phyloP scores from a whole-genome alignment of 1,140 invertebrate genomes.

The Drosophila pseudoobscura region DNA sequence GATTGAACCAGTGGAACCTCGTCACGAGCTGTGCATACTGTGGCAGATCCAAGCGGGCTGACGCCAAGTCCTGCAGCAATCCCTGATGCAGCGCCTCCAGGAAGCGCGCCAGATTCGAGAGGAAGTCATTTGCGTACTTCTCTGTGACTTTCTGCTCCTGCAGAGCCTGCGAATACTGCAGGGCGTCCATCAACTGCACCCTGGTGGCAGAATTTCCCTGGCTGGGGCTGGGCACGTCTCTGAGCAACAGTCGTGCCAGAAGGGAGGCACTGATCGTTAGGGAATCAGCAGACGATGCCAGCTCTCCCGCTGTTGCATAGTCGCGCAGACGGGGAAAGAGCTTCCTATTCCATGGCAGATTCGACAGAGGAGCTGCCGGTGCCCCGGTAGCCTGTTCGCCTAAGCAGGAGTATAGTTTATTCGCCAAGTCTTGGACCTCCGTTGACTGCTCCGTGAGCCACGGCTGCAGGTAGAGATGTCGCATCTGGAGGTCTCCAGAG shows the following conservation, averaged over 20 bases:
- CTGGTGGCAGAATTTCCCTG: conserved; percentile 1
- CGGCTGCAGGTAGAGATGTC: conserved; percentile 62
- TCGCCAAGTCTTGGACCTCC: conserved; percentile 24
- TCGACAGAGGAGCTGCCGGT: neutral
- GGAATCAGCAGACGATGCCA: neutral
- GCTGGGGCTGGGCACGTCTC: conserved; percentile 30
- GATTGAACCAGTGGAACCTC: conserved; percentile 71
- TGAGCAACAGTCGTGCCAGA: conserved; percentile 48
- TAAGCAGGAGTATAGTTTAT: conserved; percentile 28
- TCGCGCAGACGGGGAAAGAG: conserved; percentile 71
- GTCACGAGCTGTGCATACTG: conserved; percentile 51
- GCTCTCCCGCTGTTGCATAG: conserved; percentile 35
- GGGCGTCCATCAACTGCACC: conserved; percentile 43
- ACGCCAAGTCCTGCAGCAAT: conserved; percentile 30
- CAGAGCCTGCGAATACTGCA: conserved; percentile 78
- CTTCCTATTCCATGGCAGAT: conserved; percentile 75
- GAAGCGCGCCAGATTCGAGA: conserved; percentile 49
- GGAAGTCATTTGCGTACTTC: conserved; percentile 65
- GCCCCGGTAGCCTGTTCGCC: neutral
- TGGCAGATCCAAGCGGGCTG: conserved; percentile 30
- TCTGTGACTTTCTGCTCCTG: conserved; percentile 36
- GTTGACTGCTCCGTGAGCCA: conserved; percentile 25
- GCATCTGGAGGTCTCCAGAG: conserved; percentile 54
- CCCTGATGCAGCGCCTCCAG: conserved; percentile 32
- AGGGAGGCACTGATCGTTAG: conserved; percentile 57